Base-by-base conservation (phyloP, 2,888 invertebrate genomes). In the Ochlodes sylvanus region DNA sequence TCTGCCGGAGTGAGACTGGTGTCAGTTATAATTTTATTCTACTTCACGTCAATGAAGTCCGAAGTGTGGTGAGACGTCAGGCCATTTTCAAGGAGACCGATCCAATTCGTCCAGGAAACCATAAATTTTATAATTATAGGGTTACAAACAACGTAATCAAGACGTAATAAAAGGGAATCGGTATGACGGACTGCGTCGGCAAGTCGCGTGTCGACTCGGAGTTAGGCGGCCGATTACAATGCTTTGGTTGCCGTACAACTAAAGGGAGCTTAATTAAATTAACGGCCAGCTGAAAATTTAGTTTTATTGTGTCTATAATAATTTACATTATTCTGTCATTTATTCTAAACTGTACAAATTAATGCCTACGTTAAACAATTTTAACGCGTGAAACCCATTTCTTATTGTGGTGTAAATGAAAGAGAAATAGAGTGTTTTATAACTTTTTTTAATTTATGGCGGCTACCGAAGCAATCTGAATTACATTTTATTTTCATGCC, bases 151-250 rank as follows among this genome's bases (percentile, higher is more conserved):
- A 50, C 17, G 47, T 32, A 34, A 19, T 52, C 7, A 52, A 52
- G 19, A 19, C 54, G 6, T 63, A 19, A 42, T 54, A 27, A 63
- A 63, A 17, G 27, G 57, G 10, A 42, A 54, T 63, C 63, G 63
- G 41, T 52, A 7, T 0, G 15, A 1, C 14, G 21, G 52, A 14
- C 21, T 7, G 14, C 1, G 14, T 12, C 21, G 27, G 21, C 9
- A 9, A 9, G 19, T 63, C 63, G 63, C 54, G 54, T 63, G 54
- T 9, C 27, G 41, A 15, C 7, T 15, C 27, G 15, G 27, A 63
- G 54, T 63, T 63, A n/a, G 54, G n/a, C 50, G 0, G 50, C 27
- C 27, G 52, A 52, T 52, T 52, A 52, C 52, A 27, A 19, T 52
- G 50, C 50, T 52, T 38, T 14, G 19, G 17, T 34, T 34, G 17